These are phyloP conservation scores for Drosophila buzzatii DNA, from an alignment of 2,888 invertebrate genomes.

Conservation along the genomic window DNA sequence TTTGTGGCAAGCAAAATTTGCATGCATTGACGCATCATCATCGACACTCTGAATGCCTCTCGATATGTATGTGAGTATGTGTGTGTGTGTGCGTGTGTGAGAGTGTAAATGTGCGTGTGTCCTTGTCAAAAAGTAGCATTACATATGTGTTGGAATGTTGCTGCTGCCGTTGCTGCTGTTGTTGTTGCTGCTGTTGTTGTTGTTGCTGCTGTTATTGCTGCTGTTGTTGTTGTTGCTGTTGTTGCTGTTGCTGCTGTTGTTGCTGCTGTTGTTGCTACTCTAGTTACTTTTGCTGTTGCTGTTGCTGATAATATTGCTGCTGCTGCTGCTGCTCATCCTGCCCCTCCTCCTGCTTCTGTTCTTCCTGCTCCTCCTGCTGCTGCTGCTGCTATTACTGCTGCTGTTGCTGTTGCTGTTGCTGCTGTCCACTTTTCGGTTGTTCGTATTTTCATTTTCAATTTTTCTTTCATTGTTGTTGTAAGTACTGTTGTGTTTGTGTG, in stretches of 20 bases:
- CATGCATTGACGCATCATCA: constrained; percentile 72
- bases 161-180: constrained; percentile 4
- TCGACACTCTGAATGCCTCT: constrained; percentile 46
- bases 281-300: constrained; percentile 19
- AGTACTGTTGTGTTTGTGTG: constrained; percentile 19
- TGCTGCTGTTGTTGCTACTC: constrained; percentile 15
- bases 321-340: neutral
- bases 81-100: constrained; percentile 14
- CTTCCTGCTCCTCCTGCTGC: constrained; percentile 4
- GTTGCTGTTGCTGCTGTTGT: too few species aligned
- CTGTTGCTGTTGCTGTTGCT: constrained; percentile 13
- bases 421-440: constrained; percentile 47
- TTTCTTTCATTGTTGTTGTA: constrained; percentile 14
- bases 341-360: neutral
- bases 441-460: constrained; percentile 16
- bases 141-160: constrained; percentile 32
- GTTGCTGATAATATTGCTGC: constrained; percentile 15
- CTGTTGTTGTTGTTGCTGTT: too few species aligned
- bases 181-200: neutral
- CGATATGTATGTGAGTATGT: constrained; percentile 4
- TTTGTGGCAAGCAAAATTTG: constrained; percentile 73
- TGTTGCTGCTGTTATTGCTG: constrained; percentile 6
- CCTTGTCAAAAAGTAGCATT: constrained; percentile 48
- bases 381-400: constrained; percentile 25
- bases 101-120: constrained; percentile 15